These are phyloP conservation scores for Ailurus styani DNA, from an alignment of 2,113 vertebrate genomes.

Conservation along the genomic window DNA sequence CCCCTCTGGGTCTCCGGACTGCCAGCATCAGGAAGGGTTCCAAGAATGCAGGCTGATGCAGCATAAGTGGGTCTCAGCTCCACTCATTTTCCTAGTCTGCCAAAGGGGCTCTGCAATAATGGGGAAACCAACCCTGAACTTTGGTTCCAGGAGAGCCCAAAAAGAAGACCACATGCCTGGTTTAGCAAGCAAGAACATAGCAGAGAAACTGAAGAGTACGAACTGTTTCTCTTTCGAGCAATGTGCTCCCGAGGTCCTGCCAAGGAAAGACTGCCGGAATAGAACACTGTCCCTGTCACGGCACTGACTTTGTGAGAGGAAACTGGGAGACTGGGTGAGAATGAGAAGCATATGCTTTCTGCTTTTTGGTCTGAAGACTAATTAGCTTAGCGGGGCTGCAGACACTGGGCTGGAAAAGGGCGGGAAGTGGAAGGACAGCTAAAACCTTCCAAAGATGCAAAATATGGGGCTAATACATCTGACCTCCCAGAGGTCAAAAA, in stretches of 20 bases:
- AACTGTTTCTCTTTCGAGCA: neutral
- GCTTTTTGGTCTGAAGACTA: neutral
- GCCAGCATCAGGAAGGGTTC: neutral
- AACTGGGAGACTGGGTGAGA: neutral
- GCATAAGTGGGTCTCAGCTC: neutral
- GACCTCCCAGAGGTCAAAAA: neutral
- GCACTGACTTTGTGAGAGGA: no score
- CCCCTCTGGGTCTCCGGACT: neutral
- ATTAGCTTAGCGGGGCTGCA: neutral
- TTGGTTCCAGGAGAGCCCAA: neutral
- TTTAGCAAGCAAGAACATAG: neutral
- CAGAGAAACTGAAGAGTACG: neutral
- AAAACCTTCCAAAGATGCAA: neutral
- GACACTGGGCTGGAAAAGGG: neutral
- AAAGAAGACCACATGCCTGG: neutral
- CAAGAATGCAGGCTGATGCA: accelerated
- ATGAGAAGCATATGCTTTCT: neutral
- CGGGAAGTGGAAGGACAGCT: neutral
- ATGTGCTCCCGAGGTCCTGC: neutral
- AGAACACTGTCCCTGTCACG: accelerated
- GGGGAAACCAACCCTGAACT: neutral
- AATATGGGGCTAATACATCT: neutral
- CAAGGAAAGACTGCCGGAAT: neutral
- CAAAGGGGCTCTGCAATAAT: neutral
- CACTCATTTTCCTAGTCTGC: neutral